Base-by-base conservation (phyloP, 2,888 invertebrate genomes). In the Agriopis leucophaearia region DNA sequence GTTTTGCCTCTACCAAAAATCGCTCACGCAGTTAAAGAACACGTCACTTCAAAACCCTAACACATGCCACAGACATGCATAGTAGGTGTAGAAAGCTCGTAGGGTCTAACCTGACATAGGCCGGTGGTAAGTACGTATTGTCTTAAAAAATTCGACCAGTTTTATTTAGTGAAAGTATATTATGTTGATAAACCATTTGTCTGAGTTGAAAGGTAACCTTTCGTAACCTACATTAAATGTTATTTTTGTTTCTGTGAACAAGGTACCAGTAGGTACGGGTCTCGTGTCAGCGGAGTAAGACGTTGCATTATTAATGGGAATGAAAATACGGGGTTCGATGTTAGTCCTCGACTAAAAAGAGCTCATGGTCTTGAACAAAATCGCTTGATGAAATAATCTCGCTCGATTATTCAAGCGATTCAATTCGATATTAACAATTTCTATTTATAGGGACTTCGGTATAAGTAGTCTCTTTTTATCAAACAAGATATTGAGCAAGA, bases 261-360 rank as follows among this genome's bases (percentile, higher is more conserved):
- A 57, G 65, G 58, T 48, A 69, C 68, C 27, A 54, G 38, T 18
- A 48, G 64, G 62, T 55, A 69, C 57, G 54, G 52, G 13, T 35
- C 51, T 59, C 64, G 45, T 63, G 64, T 54, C 61, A 69, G 35
- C 38, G 38, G 48, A 63, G 54, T 59, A 42, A 63, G 61, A 55
- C 36, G 47, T 66, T 54, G 45, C 54, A 64, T 62, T 66, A 66
- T 60, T 59, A 64, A 68, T 59, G 45, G 55, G 54, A 44, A 50
- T 54, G 55, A 48, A 56, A 61, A 59, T 64, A 12, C 44, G 44
- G 48, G 15, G 35, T 40, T 62, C 56, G 52, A 57, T 51, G 36
- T 51, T 57, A 56, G 38, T 18, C 36, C 56, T 57, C 45, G 55
- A n/a, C 15, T 35, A 15, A n/a, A 55, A 57, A 57, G 35, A 44